Base-by-base conservation (phyloP, 2,113 vertebrate species). In the Platichthys stellatus region DNA sequence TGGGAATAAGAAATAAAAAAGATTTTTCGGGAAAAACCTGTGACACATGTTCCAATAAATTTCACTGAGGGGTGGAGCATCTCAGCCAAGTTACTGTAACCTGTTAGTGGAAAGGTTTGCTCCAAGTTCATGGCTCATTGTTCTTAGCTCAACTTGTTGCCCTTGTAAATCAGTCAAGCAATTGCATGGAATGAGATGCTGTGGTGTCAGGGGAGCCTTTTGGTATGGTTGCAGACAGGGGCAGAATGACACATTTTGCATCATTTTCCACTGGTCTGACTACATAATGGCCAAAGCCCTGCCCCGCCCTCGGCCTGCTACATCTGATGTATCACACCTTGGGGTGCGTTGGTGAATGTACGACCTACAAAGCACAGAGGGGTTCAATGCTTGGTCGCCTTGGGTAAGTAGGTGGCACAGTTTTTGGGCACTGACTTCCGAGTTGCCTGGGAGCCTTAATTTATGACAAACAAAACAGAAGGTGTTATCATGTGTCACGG, bases 391-490 rank as follows among this genome's bases (percentile, higher is more conserved):
- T 84, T 84, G 82, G 72, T 68, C 9, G 71, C 79, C 76, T 71
- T 85, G 74, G 82, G 78, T 88, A 88, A 90, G 90, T 82, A 82
- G 82, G 86, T 84, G 83, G 66, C 79, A 54, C 62, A 72, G 78
- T 79, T 87, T 76, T 74, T 28, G 35, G 76, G 66, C 51, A 63
- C 12, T 5, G 63, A 67, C 76, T 86, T 80, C 62, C 17, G 31
- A 49, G 64, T 85, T 69, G 77, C 75, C 75, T 9, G 26, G 68
- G 54, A 84, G 71, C 43, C 24, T 38, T 63, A 81, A 84, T 90
- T 88, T 82, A 91, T 88, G 77, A 86, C 81, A 88, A 88, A 86
- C 88, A 86, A 87, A 85, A 20, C 72, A 83, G 47, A 82, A 68
- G 71, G 76, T 75, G 81, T 89, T 87, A 87, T 83, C 79, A 79